These are phyloP conservation scores for Apamea monoglypha DNA, from an alignment of 2,888 invertebrate genomes.

Conservation along the genomic window DNA sequence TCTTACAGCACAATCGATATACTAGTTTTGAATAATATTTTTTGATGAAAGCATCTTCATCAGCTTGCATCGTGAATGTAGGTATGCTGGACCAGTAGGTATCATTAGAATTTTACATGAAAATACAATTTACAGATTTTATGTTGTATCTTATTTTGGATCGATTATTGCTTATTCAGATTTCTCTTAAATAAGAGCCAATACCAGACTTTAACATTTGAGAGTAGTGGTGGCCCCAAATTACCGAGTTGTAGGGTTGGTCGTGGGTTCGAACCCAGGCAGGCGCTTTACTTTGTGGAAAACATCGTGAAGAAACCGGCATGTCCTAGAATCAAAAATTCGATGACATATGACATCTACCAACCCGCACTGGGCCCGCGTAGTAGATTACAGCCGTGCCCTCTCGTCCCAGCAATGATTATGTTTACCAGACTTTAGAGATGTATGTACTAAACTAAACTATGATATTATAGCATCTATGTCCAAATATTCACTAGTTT, in stretches of 20 bases:
- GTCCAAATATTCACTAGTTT: background rate
- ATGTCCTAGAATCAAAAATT: background rate
- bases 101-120: background rate
- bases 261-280: background rate
- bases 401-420: background rate
- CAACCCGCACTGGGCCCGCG: background rate
- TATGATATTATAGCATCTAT: background rate
- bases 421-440: background rate
- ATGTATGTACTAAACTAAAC: background rate
- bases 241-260: background rate
- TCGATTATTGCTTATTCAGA: background rate
- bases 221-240: background rate
- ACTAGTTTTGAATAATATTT: background rate
- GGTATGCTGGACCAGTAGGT: background rate
- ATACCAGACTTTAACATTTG: background rate
- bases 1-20: background rate
- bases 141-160: constrained; percentile 1
- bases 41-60: background rate
- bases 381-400: background rate
- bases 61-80: background rate
- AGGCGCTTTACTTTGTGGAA: background rate
- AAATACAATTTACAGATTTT: background rate
- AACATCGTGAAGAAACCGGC: background rate
- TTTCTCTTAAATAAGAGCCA: background rate
- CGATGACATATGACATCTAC: background rate